Conservation (phyloP, 2,888 invertebrate genomes). For the Idaea dimidiata region DNA sequence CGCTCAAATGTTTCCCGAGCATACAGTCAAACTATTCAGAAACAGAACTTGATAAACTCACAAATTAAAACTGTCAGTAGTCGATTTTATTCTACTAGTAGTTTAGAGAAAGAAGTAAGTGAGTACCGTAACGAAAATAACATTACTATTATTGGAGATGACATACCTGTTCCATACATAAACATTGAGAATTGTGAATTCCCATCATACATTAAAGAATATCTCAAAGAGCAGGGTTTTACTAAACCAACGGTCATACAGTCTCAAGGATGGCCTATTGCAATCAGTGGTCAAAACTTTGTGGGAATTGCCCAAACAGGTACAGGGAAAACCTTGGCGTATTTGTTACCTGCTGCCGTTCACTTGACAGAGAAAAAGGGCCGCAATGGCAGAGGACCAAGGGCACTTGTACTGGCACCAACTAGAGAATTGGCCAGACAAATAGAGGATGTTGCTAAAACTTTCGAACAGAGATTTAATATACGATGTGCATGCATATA, state of each 20-base stretch:
- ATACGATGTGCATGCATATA: constrained; percentile 91
- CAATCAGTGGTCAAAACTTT: constrained; percentile 88
- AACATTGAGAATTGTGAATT: constrained; percentile 88
- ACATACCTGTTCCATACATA: constrained; percentile 87
- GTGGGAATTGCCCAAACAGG: constrained; percentile 93
- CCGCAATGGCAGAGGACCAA: constrained; percentile 88
- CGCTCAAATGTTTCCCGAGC: constrained; percentile 30
- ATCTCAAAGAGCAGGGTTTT: constrained; percentile 83
- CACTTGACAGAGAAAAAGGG: constrained; percentile 89
- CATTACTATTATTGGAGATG: constrained; percentile 86
- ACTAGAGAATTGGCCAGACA: constrained; percentile 89
- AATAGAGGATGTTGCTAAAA: constrained; percentile 88
- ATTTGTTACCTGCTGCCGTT: constrained; percentile 89
- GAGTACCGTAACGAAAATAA: constrained; percentile 84
- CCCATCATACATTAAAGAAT: constrained; percentile 85
- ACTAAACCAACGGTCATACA: constrained; percentile 90
- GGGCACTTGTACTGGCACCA: constrained; percentile 89
- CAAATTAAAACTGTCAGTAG: constrained; percentile 17
- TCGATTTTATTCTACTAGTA: constrained; percentile 53
- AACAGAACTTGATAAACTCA: constrained; percentile 27
- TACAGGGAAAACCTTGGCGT: constrained; percentile 89
- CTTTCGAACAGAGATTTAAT: constrained; percentile 86
- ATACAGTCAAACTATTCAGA: constrained; percentile 33
- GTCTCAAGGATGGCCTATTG: constrained; percentile 92
- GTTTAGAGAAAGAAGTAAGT: constrained; percentile 76